These are phyloP conservation scores for Drosophila watanabei DNA, from an alignment of 1,140 invertebrate species.

Conservation along the genomic window DNA sequence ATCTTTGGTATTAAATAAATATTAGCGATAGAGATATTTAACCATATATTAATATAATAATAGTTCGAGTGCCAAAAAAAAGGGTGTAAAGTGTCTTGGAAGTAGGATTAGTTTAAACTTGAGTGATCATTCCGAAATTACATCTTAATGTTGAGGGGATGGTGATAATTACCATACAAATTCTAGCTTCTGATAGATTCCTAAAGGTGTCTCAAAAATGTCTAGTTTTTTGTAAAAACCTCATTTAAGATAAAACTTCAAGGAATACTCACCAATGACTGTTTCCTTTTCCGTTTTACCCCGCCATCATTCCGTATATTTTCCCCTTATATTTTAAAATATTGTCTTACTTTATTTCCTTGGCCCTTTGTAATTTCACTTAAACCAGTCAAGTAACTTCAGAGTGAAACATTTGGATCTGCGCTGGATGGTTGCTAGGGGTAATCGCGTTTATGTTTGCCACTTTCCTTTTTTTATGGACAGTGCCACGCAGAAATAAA, in stretches of 20 bases:
- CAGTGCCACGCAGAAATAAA: slow-evolving; percentile 16
- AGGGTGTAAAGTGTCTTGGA: no score
- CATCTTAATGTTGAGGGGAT: neutral
- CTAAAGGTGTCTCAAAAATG: neutral
- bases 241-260: neutral
- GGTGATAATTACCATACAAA: neutral
- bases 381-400: neutral
- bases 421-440: neutral
- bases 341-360: neutral
- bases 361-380: neutral
- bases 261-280: neutral
- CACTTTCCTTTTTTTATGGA: slow-evolving; percentile 15
- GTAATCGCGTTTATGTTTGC: slow-evolving; percentile 14
- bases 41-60: no score
- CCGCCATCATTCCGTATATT: neutral
- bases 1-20: no score
- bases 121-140: neutral
- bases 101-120: no score
- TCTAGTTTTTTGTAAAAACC: neutral
- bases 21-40: no score
- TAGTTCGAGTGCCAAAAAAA: no score
- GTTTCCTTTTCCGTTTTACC: neutral
- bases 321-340: neutral
- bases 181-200: neutral
- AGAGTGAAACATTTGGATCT: neutral